Base-by-base conservation (phyloP, 1,140 invertebrate genomes). In the Macrobrachium nipponense region DNA sequence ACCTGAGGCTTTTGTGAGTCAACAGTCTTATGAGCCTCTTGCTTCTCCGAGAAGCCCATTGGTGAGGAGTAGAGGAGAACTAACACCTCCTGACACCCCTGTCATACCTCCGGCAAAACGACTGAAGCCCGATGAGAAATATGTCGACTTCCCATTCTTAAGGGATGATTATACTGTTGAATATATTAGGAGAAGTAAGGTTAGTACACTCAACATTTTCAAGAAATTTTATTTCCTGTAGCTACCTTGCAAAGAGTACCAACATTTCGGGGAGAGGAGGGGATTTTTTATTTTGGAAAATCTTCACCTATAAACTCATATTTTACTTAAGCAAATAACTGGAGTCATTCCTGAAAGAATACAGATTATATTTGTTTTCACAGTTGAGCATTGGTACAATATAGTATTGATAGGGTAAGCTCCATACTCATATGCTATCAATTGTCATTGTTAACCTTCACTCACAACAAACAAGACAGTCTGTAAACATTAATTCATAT, bases 101-200 rank as follows among this genome's bases (percentile, higher is more conserved):
- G 17, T 8, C 75, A 27, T 59, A 27, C 62, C 75, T 43, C 64
- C 20, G 7, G 14, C 82, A 36, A 85, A 85, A 23, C 44, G 82
- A 61, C 59, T 72, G 20, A 85, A 70, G 66, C 59, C 51, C 8
- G 82, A 85, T 70, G 18, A 43, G 2, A 61, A 68, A 15, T 85
- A 85, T 44, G 60, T 85, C 20, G 59, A 85, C 44, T 85, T 79
- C 61, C 75, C 82, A 7, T 51, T 85, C 36, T 51, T 85, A 43
- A 70, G 59, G 5, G 51, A 79, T 72, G 62, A 78, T 23, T 27
- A 27, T 58, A 85, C 82, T 17, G 78, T 85, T 43, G 44, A 36
- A n/a, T 85, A 66, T 79, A 20, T 85, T 72, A 43, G 61, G 60
- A 72, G 79, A 5, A 85, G 76, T 36, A 85, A 85, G 76, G 82